Conservation (phyloP, 2,797 vertebrate genomes). For the Manis crassicaudata region DNA sequence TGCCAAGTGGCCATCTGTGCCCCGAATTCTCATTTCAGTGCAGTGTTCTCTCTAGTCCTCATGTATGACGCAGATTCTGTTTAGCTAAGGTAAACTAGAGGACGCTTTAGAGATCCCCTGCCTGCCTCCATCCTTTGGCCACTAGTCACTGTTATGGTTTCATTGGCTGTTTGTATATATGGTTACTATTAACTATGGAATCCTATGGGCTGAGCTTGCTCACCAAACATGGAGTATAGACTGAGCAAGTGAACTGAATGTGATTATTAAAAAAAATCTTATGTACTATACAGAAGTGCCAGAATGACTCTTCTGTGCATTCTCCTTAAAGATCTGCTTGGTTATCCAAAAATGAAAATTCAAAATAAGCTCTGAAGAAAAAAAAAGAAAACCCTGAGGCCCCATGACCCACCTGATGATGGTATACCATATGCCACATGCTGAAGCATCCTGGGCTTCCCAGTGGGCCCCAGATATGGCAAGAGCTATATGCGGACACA, state of each 20-base stretch:
- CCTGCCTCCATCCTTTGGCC: constrained; percentile 28
- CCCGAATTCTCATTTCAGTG: constrained; percentile 85
- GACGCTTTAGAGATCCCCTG: constrained; percentile 86
- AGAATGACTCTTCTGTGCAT: constrained; percentile 91
- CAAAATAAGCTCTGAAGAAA: constrained; percentile 91
- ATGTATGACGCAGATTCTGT: constrained; percentile 88
- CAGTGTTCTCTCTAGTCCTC: constrained; percentile 86
- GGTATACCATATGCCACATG: background rate
- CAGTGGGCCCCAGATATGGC: background rate
- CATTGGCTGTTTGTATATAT: constrained; percentile 87
- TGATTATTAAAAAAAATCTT: constrained; percentile 82
- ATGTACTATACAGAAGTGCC: constrained; percentile 88
- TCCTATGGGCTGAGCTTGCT: constrained; percentile 83
- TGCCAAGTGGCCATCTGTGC: constrained; percentile 87
- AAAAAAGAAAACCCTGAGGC: background rate
- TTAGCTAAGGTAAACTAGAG: constrained; percentile 88
- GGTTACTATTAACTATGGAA: constrained; percentile 84
- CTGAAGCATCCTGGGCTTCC: background rate
- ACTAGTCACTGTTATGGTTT: constrained; percentile 85
- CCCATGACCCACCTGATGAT: background rate
- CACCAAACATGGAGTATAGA: constrained; percentile 78
- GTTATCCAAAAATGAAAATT: constrained; percentile 95
- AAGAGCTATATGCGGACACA: background rate
- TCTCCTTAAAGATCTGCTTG: constrained; percentile 93
- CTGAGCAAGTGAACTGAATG: constrained; percentile 87